Evolutionary conservation across 2,113 vertebrate genomes (phyloP).

Genomic region (Struthidea cinerea): DNA sequence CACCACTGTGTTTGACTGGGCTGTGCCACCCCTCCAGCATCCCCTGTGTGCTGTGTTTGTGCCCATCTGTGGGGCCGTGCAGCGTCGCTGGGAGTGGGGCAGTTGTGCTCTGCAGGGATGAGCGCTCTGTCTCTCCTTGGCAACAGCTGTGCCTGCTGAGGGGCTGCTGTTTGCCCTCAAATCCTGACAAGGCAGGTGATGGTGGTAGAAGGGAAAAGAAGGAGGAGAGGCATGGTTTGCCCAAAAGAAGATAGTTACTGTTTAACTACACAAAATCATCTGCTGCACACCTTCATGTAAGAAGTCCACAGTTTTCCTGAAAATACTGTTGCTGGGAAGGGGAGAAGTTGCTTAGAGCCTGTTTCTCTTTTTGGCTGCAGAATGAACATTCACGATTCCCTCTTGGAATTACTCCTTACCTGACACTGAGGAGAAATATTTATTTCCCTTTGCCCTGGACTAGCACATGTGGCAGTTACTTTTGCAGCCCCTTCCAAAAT

Average conservation of each 20-base stretch:
- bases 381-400: neutral
- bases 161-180: neutral
- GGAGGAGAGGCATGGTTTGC: neutral
- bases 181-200: neutral
- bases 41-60: rapidly evolving
- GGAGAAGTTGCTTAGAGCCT: neutral
- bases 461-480: neutral
- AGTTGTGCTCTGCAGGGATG: neutral
- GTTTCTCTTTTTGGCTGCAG: neutral
- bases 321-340: neutral
- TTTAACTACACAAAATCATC: neutral
- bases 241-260: neutral
- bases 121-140: neutral
- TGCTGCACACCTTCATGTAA: neutral
- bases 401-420: neutral
- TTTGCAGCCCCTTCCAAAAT: neutral
- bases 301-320: neutral
- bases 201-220: neutral
- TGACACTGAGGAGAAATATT: neutral
- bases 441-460: neutral
- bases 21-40: rapidly evolving
- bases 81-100: rapidly evolving
- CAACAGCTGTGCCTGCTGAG: neutral
- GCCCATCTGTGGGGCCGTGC: neutral
- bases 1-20: neutral